Conservation (phyloP, 2,888 invertebrate species). For the Choristoneura rosaceana region DNA sequence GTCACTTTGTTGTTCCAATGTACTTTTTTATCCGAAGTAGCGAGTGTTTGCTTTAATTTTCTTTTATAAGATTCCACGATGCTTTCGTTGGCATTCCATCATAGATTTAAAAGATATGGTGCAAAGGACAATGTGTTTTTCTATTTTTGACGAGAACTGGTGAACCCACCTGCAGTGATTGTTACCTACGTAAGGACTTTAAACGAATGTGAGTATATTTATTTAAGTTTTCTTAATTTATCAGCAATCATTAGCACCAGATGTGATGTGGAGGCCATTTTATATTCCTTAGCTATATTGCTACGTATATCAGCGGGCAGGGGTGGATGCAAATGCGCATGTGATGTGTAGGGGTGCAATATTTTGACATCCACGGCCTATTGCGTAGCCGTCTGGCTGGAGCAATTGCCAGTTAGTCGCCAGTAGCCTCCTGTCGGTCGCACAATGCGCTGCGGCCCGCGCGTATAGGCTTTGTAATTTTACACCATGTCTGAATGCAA, state of each 20-base stretch:
- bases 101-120: conserved; percentile 63
- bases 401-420: background rate
- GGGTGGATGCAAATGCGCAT: conserved; percentile 53
- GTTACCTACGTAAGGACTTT: conserved; percentile 18
- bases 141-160: conserved; percentile 54
- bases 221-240: conserved; percentile 13
- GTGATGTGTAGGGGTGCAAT: conserved; percentile 50
- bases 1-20: conserved; percentile 60
- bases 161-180: conserved; percentile 45
- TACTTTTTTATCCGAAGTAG: conserved; percentile 51
- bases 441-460: conserved; percentile 12
- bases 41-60: conserved; percentile 42
- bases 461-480: background rate
- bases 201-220: conserved; percentile 31
- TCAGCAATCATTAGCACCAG: conserved; percentile 21
- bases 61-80: conserved; percentile 52
- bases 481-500: background rate
- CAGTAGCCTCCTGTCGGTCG: background rate
- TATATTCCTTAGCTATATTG: conserved; percentile 43
- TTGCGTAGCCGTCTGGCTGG: conserved; percentile 12
- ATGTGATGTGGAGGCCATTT: conserved; percentile 51
- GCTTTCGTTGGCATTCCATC: conserved; percentile 58
- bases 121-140: conserved; percentile 59
- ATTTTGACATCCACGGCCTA: conserved; percentile 31
- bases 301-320: conserved; percentile 26